Base-by-base conservation (phyloP, 2,113 vertebrate species). In the Sinocyclocheilus anshuiensis region DNA sequence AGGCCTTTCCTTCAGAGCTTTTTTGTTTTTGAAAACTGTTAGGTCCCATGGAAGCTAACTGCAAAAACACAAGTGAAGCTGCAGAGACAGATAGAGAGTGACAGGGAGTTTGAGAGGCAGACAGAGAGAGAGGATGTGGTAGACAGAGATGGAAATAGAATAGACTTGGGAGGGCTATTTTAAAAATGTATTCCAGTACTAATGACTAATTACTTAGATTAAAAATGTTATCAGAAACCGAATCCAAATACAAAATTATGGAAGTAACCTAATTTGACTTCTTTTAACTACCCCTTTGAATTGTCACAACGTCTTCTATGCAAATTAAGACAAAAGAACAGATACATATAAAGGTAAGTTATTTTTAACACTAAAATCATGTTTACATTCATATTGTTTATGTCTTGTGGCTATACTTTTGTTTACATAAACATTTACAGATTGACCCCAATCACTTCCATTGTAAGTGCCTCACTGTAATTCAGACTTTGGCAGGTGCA, bases 41-140 rank as follows among this genome's bases (percentile, higher is more conserved):
- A 22, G 61, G 79, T 67, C 61, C 61, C 63, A 67, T 26, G 48
- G 20, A 83, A 83, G 81, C 57, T 83, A 72, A 29, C 45, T 72
- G 18, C 63, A 71, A 72, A 71, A 83, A 57, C 63, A 29, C 55
- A 45, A 81, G 42, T 11, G n/a, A 33, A 48, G 57, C 55, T 33
- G 42, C 48, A 24, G 74, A n/a, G 77, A 84, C 22, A 84, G 29
- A 50, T 57, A 42, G 53, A 83, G 9, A 78, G 53, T 84, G 87
- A 75, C 53, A 74, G 71, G 12, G 53, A 74, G 85, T 71, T 78
- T 45, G 26, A 84, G 15, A 84, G 69, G 72, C 55, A 63, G 84
- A 50, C 8, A 22, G 69, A 63, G 55, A 77, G 24, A 74, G 29
- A 22, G 65, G n/a, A 45, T 45, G 61, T 24, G 74, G 15, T 59